Base-by-base conservation (phyloP, 2,888 invertebrate genomes). In the Drosophila parthenogenetica region DNA sequence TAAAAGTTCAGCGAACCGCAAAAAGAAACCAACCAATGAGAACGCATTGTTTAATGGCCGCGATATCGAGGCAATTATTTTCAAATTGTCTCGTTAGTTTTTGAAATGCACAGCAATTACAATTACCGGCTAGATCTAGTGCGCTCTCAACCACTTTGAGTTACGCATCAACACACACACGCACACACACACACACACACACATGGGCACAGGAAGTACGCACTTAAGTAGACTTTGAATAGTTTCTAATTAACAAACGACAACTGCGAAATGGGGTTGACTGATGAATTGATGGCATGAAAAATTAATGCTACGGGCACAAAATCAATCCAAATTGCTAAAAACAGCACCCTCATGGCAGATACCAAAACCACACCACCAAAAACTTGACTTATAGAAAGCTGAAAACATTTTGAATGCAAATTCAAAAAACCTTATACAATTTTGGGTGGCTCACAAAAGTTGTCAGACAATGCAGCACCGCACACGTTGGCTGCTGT, bases 141-240 rank as follows among this genome's bases (percentile, higher is more conserved):
- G 22, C 55, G 53, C 53, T 69, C 62, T 60, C 73, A 66, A 19
- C 63, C 75, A 75, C 77, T 68, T 71, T 55, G 66, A 78, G 84
- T 75, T 82, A 84, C 84, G 87, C 85, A 68, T 84, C 79, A 78
- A 77, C 74, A 77, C 78, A 86, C 87, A 76, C 60, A 16, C 43
- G 58, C 45, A 58, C 53, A 49, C 57, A 51, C 79, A 69, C 57
- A 25, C n/a, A 39, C 54, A 43, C 58, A 63, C 57, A 55, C 55
- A 66, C 54, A 57, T 39, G 54, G 39, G 3, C 51, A 73, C 83
- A 77, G 84, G 84, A 89, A 87, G 66, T 77, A 78, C 76, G 75
- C 82, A 88, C 86, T 85, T 88, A 85, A 88, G 83, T 83, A 83
- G 73, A 85, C 86, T 88, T 70, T 87, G 84, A 84, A 84, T 84